Base-by-base conservation (phyloP, 2,888 invertebrate genomes). In the Drosophila colorata region DNA sequence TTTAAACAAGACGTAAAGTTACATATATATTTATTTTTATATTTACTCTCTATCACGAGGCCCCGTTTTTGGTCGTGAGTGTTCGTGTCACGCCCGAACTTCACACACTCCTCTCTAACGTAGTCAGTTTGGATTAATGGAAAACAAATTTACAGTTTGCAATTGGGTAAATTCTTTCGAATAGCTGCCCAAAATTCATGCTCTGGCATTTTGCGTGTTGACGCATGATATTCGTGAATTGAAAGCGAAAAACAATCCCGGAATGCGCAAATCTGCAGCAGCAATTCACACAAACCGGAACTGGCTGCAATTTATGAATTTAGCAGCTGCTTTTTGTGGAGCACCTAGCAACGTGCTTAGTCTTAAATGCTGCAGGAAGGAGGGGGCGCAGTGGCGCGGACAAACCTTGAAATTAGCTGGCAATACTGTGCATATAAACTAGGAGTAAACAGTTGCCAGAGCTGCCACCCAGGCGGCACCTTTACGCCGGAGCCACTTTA, bases 401-500 rank as follows among this genome's bases (percentile, higher is more conserved):
- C 38, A 40, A 61, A 33, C 47, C 61, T 69, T 55, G 47, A 73
- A 75, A 73, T 75, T 73, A 73, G 75, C 70, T 64, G 58, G 46
- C 41, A 49, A 57, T 55, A 69, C 48, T 63, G 75, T 69, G 73
- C 75, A 73, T 69, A 74, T 59, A 70, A 65, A 49, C 64, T 38
- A 43, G 51, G 58, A 31, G 58, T 47, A 64, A 74, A 55, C 63
- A 74, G 58, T 72, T 69, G 53, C 33, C 33, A 43, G 53, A 13
- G 33, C 41, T 68, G 69, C 40, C 75, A 43, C 52, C 53, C 33
- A n/a, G 16, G 38, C 37, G 58, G 53, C 58, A 80, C 83, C 83
- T 80, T 79, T 66, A 66, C 74, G 75, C 68, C 52, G 31, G 60
- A 65, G 59, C 64, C 58, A 69, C 68, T 60, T 58, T 69, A 65